phyloP scores from a whole-genome alignment of 2,888 invertebrate genomes.

The Proisotoma minuta region DNA sequence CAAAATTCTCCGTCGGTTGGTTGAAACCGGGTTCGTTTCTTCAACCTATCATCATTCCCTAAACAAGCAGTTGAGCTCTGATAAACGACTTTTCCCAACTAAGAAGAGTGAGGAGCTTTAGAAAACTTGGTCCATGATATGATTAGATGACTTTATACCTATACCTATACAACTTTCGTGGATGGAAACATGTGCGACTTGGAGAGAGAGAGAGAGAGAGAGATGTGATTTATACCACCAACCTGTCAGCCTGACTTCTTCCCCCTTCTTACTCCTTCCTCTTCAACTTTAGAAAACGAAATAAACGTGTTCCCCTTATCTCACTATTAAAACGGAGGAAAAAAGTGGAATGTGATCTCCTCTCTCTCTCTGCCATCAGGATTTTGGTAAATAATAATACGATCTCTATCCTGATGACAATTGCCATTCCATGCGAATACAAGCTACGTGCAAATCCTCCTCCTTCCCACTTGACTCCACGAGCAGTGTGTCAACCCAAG shows the following conservation, averaged over 20 bases:
- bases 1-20: not conserved
- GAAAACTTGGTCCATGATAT: too few species aligned
- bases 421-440: constrained; percentile 6
- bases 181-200: constrained; percentile 42
- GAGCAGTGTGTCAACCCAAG: too few species aligned
- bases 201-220: not conserved
- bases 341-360: not conserved
- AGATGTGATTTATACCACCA: constrained; percentile 45
- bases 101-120: too few species aligned
- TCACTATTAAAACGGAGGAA: not conserved
- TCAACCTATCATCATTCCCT: constrained; percentile 14
- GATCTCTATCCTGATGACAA: constrained; percentile 1
- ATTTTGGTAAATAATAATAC: not conserved
- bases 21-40: constrained; percentile 3
- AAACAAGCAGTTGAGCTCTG: constrained; percentile 18
- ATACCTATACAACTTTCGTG: constrained; percentile 2
- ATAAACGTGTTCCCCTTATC: not conserved
- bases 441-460: constrained; percentile 7
- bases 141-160: not conserved
- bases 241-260: constrained; percentile 43
- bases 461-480: constrained; percentile 1
- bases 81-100: constrained; percentile 18
- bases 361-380: not conserved
- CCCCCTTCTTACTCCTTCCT: constrained; percentile 30
- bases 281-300: constrained; percentile 3